Conservation (phyloP, 2,113 vertebrate species). For the Vireo altiloquus region DNA sequence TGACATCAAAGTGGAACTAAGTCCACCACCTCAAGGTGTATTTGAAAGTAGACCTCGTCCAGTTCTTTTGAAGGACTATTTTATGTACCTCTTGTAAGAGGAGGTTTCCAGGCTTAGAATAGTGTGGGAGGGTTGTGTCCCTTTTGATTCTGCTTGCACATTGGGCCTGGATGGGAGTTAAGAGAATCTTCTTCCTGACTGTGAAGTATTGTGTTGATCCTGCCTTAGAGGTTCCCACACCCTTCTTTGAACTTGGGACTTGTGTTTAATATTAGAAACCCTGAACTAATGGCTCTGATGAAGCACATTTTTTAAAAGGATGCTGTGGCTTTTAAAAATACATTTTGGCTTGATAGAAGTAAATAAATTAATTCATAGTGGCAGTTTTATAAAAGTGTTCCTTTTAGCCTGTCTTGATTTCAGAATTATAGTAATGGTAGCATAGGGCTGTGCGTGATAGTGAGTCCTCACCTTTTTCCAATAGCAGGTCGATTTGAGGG, state of each 20-base stretch:
- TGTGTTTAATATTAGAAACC: slow-evolving; percentile 23
- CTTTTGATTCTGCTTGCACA: background rate
- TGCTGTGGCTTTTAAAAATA: slow-evolving; percentile 40
- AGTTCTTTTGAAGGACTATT: background rate
- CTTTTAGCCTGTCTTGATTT: slow-evolving; percentile 5
- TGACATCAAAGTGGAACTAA: background rate
- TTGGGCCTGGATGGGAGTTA: background rate
- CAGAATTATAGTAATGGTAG: background rate
- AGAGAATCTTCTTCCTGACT: background rate
- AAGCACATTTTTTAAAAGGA: slow-evolving; percentile 22
- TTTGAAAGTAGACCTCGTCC: background rate
- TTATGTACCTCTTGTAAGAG: background rate
- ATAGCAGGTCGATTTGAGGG: background rate
- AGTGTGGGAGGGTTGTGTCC: background rate
- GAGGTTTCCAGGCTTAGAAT: background rate
- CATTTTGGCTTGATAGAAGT: background rate
- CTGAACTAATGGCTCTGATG: slow-evolving; percentile 13
- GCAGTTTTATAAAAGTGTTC: background rate
- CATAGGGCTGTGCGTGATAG: background rate
- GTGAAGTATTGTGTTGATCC: background rate
- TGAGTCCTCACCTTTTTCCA: background rate
- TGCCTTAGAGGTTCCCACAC: background rate
- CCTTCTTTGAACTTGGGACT: background rate
- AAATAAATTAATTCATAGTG: background rate
- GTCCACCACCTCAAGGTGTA: background rate